Conservation (phyloP, 2,113 vertebrate species). For the Elephantulus edwardii region DNA sequence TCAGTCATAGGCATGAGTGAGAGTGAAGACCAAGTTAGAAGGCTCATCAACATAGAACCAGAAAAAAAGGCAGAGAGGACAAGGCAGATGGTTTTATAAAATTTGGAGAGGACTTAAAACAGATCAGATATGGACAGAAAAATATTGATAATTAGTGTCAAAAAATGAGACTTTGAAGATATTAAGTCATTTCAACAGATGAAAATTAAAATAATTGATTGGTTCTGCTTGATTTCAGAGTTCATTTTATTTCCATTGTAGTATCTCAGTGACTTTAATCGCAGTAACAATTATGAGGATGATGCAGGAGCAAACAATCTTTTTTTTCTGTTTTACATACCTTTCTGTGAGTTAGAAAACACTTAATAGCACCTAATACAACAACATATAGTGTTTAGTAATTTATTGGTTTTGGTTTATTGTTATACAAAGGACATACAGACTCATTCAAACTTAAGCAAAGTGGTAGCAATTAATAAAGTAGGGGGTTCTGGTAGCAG, state of each 20-base stretch:
- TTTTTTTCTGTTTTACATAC: too few relatives aligned
- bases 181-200: neutral
- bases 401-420: neutral
- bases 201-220: neutral
- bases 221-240: neutral
- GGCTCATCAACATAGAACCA: fast-evolving
- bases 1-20: neutral
- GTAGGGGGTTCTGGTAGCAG: neutral
- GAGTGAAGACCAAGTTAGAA: neutral
- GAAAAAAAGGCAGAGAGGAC: neutral
- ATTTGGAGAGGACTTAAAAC: neutral
- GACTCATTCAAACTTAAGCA: neutral
- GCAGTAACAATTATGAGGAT: too few relatives aligned
- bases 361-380: too few relatives aligned
- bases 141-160: neutral
- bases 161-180: neutral
- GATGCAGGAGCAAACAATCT: too few relatives aligned
- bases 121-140: neutral
- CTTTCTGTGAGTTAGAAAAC: too few relatives aligned
- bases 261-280: too few relatives aligned
- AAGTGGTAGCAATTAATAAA: neutral
- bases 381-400: too few relatives aligned
- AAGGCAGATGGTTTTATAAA: neutral
- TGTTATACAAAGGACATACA: neutral
- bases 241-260: neutral